phyloP scores from a whole-genome alignment of 1,140 invertebrate genomes.

The Penaeus chinensis region DNA sequence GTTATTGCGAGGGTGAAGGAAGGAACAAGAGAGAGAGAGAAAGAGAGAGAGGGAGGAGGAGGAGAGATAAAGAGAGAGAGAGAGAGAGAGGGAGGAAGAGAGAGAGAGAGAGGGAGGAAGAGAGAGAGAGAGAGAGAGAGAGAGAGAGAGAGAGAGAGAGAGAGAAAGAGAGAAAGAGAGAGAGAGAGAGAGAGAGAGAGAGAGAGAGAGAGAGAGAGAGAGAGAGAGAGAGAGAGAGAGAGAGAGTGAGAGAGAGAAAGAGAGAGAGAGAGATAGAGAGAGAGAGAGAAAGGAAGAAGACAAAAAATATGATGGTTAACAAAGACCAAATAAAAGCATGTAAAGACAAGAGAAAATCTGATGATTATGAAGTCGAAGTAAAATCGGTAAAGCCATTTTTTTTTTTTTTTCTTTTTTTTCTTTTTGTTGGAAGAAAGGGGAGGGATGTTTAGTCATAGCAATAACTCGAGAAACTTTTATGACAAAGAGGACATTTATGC shows the following conservation, averaged over 20 bases:
- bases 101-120: not conserved
- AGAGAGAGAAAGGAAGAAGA: not conserved
- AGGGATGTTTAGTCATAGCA: no score
- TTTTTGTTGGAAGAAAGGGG: no score
- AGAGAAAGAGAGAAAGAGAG: not conserved
- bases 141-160: not conserved
- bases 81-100: not conserved
- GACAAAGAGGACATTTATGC: no score
- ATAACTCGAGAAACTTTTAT: no score
- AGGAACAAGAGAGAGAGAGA: not conserved
- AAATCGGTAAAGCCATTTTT: no score
- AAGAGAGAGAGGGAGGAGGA: not conserved
- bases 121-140: not conserved
- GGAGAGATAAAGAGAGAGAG: not conserved
- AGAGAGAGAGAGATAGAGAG: not conserved
- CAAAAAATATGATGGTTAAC: not conserved
- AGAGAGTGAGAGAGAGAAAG: not conserved
- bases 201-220: conserved; percentile 1
- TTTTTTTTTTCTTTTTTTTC: no score
- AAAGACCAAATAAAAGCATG: no score
- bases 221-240: not conserved
- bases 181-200: not conserved
- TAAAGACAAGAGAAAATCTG: no score
- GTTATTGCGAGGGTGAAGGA: not conserved
- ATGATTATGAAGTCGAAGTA: no score